Evolutionary conservation across 2,797 vertebrate genomes (phyloP), one percentile per base, ranked within the genome.

Genomic region (Pseudopleuronectes americanus): DNA sequence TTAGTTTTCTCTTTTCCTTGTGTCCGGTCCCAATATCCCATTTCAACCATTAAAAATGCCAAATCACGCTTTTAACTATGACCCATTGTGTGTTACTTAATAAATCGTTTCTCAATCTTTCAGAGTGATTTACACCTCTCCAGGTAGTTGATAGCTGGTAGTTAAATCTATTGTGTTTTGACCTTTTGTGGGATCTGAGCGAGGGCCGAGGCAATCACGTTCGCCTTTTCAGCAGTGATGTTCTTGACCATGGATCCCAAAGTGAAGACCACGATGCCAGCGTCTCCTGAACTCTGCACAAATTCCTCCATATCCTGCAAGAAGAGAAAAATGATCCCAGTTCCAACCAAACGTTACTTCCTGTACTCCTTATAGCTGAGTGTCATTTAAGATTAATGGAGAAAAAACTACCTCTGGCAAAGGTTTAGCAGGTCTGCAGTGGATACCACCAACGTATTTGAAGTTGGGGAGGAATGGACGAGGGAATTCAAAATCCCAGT

Each of bases 401-500:
- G 24, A 41, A 10, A 54, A 0, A 16, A n/a, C 2, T 91, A 97
- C 96, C 94, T 96, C 80, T 79, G 96, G 94, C 86, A 98, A 85
- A 0, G 95, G 94, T 81, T 97, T 96, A 66, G 97, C 95, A 31
- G 96, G 96, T 85, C 89, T 92, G 76, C 97, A 98, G 28, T 98
- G 97, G 72, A 98, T 88, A 63, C 97, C 97, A 78, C 97, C 97
- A n/a, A 99, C 93, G 66, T 92, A 97, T 73, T 96, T 95, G 66
- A 97, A 98, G 87, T 97, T 99, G 2, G 96, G 97, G 48, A 96
- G 93, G 33, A 94, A 90, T 56, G 97, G 96, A 9, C 94, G 93
- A 55, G 97, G 96, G 85, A 95, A 98, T 74, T 98, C 96, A 79
- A 98, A 95, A 84, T 98, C 97, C 97, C 97, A 98, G 74, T 97